phyloP scores from a whole-genome alignment of 2,888 invertebrate genomes.

The Crossocerus cetratus region DNA sequence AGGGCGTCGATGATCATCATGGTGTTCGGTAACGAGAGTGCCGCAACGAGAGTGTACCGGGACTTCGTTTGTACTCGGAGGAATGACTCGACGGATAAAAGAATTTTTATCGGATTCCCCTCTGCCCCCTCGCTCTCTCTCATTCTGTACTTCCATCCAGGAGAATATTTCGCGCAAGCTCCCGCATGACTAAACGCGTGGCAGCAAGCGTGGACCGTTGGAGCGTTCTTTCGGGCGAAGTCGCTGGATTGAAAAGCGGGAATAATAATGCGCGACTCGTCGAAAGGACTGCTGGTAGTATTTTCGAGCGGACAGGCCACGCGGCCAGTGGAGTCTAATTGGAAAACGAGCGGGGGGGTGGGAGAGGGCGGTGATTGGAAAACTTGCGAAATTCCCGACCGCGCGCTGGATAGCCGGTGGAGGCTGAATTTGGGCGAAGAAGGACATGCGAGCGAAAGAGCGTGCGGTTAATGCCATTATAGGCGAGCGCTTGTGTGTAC shows the following conservation, averaged over 20 bases:
- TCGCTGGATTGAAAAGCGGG: background rate
- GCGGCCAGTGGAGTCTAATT: too few relatives aligned
- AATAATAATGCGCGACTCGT: background rate
- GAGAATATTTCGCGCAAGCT: slow-evolving; percentile 16
- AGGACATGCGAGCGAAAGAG: slow-evolving; percentile 64
- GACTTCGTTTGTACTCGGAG: slow-evolving; percentile 31
- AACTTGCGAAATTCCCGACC: background rate
- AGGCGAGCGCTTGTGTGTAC: slow-evolving; percentile 67
- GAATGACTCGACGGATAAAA: slow-evolving; percentile 25
- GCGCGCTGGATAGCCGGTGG: background rate
- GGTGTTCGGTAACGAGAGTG: slow-evolving; percentile 35
- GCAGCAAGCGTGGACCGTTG: background rate
- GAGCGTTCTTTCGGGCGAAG: background rate
- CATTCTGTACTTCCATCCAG: background rate
- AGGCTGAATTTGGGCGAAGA: slow-evolving; percentile 43
- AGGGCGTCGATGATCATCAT: slow-evolving; percentile 36
- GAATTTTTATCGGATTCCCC: slow-evolving; percentile 6
- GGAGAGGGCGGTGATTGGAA: background rate
- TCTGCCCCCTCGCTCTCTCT: too few relatives aligned
- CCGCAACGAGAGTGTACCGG: background rate
- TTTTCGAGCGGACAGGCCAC: too few relatives aligned
- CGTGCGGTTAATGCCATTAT: slow-evolving; percentile 63
- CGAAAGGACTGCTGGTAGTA: too few relatives aligned
- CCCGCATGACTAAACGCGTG: slow-evolving; percentile 11
- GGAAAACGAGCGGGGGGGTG: background rate